Evolutionary conservation across 2,888 invertebrate species (phyloP).

Genomic region (Acrobasis repandana): DNA sequence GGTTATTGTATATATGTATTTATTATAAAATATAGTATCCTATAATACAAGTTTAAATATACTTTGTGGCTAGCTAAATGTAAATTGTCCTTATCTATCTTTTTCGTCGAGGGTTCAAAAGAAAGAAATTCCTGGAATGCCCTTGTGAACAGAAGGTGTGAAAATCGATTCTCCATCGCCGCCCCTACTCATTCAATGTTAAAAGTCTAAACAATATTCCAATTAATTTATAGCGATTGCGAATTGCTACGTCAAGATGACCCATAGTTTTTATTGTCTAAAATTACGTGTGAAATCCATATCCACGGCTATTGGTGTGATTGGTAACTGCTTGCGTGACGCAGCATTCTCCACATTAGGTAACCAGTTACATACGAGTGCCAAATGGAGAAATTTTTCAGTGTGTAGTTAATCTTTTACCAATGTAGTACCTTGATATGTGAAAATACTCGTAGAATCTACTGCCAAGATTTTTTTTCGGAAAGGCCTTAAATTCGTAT

Average conservation of each 20-base stretch:
- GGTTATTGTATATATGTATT: no score
- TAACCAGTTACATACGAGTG: slow-evolving; percentile 10
- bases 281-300: not conserved
- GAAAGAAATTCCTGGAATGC: no score
- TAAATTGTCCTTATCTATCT: no score
- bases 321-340: not conserved
- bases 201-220: not conserved
- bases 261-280: not conserved
- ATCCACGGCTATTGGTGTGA: not conserved
- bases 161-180: no score
- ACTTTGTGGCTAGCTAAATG: no score
- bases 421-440: not conserved
- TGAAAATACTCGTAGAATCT: not conserved
- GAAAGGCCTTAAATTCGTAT: not conserved
- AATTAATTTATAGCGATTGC: not conserved
- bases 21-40: no score
- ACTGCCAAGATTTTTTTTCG: no score
- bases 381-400: slow-evolving; percentile 4
- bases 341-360: slow-evolving; percentile 4
- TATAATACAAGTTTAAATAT: no score
- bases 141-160: no score
- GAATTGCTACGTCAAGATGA: not conserved
- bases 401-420: not conserved
- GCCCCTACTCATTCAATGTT: not conserved
- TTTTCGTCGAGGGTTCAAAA: no score